Conservation (phyloP, 2,113 vertebrate species). For the Heptranchias perlo region DNA sequence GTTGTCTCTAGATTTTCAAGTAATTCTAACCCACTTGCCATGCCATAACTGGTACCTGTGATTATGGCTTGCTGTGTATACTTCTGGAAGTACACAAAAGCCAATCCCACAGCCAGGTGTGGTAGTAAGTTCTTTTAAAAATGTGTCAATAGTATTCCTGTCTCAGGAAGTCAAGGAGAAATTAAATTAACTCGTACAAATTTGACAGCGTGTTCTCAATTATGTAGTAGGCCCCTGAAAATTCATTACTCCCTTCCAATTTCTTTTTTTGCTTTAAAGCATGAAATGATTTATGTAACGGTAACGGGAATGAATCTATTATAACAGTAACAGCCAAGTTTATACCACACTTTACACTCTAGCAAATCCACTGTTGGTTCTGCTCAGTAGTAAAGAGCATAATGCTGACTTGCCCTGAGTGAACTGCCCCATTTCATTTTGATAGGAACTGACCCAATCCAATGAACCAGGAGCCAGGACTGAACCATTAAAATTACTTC, state of each 20-base stretch:
- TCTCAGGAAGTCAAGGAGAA: conserved; percentile 18
- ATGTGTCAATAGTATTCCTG: conserved; percentile 18
- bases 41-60: not conserved
- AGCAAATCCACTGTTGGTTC: not conserved
- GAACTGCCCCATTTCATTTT: not conserved
- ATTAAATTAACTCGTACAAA: conserved; percentile 36
- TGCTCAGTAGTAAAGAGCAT: not conserved
- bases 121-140: not conserved
- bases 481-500: not conserved
- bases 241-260: conserved; percentile 36
- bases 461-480: not conserved
- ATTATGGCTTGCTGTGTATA: not conserved
- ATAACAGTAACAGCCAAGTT: conserved; percentile 1
- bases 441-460: not conserved
- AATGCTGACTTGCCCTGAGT: not conserved
- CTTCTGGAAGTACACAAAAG: not conserved
- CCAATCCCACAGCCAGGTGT: not conserved
- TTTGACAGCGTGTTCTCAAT: conserved; percentile 37
- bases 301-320: conserved; percentile 27
- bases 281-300: conserved; percentile 33
- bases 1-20: not conserved
- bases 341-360: not conserved
- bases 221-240: conserved; percentile 26
- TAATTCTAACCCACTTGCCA: not conserved
- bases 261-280: conserved; percentile 28